Evolutionary conservation across 2,113 vertebrate species (phyloP).

Genomic region (Labrus mixtus): DNA sequence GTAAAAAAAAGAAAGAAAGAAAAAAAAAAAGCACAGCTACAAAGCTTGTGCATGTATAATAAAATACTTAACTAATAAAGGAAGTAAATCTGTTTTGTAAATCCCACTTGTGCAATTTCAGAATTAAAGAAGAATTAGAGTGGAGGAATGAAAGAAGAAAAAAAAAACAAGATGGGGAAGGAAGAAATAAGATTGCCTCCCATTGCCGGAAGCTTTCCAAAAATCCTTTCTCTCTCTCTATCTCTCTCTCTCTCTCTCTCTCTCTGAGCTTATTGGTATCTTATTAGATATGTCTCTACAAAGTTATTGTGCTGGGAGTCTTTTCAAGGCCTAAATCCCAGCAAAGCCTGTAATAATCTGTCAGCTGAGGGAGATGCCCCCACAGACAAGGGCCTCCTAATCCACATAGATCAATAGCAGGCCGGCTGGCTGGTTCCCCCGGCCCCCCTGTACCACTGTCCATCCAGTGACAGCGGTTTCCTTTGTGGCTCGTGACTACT

Average conservation of each 20-base stretch:
- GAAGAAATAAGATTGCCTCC: constrained; percentile 67
- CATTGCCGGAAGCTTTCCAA: constrained; percentile 73
- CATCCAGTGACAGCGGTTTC: constrained; percentile 59
- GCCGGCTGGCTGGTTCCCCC: constrained; percentile 58
- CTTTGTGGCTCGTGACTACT: constrained; percentile 50
- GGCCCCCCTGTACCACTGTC: constrained; percentile 61
- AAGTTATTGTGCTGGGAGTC: constrained; percentile 83
- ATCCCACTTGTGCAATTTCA: constrained; percentile 76
- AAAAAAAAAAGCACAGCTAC: constrained; percentile 49
- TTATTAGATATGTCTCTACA: constrained; percentile 83
- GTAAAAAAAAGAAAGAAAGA: constrained; percentile 48
- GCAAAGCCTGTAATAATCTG: constrained; percentile 86
- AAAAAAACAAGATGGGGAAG: constrained; percentile 47
- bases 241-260: constrained; percentile 23
- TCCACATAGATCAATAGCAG: constrained; percentile 84
- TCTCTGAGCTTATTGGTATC: constrained; percentile 80
- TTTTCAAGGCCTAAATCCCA: constrained; percentile 81
- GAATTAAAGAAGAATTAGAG: constrained; percentile 75
- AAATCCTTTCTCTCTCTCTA: constrained; percentile 66
- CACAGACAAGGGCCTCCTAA: constrained; percentile 83
- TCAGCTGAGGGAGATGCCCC: constrained; percentile 81
- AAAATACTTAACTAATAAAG: constrained; percentile 79
- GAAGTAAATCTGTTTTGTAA: constrained; percentile 78
- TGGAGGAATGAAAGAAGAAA: constrained; percentile 46
- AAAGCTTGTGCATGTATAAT: constrained; percentile 78